Evolutionary conservation across 2,797 vertebrate genomes (phyloP).

Genomic region (Manis crassicaudata): DNA sequence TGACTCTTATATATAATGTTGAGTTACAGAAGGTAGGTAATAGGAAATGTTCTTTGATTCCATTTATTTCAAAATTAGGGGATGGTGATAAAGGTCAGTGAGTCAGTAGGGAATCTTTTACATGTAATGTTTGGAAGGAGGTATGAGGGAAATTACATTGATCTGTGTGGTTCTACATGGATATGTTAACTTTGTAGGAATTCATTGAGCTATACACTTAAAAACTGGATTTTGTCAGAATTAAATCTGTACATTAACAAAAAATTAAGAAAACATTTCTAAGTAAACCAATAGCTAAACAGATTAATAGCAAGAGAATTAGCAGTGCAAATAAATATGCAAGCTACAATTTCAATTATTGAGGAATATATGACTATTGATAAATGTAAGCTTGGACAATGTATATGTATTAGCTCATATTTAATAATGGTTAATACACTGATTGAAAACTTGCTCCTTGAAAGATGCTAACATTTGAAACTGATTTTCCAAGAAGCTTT

Average conservation of each 20-base stretch:
- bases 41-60: background rate
- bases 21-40: background rate
- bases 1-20: background rate
- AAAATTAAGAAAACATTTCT: background rate
- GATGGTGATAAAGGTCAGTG: background rate
- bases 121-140: background rate
- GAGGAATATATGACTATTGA: background rate
- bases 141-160: background rate
- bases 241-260: slow-evolving; percentile 9
- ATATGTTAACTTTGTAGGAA: background rate
- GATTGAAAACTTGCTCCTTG: background rate
- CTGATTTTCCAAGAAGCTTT: background rate
- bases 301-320: background rate
- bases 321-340: background rate
- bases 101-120: background rate
- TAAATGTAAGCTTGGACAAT: background rate
- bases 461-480: background rate
- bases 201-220: background rate
- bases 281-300: slow-evolving; percentile 20
- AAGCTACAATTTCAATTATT: background rate
- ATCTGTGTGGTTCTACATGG: background rate
- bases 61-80: slow-evolving; percentile 17
- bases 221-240: background rate
- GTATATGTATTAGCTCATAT: background rate
- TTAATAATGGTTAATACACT: background rate